Evolutionary conservation across 2,888 invertebrate species (phyloP), one percentile per base, ranked within the genome.

Genomic region (Spatulosminthurus flaviceps): DNA sequence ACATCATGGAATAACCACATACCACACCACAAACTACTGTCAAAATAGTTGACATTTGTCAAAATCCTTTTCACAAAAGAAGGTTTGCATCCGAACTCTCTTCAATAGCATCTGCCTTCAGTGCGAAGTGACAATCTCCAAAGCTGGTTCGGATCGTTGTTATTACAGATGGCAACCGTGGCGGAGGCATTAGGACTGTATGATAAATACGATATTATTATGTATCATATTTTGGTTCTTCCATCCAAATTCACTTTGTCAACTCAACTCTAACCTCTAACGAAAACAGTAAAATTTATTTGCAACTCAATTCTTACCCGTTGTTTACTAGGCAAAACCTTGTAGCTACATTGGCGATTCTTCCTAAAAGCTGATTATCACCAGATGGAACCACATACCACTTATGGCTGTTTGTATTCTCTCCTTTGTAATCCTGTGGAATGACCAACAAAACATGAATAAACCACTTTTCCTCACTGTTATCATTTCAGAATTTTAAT

Each of bases 371-470:
- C 11, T 9, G 13, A 22, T 72, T 43, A 7, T 21, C 43, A 13
- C 43, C 51, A 19, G 43, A 29, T 42, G 72, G 72, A 1, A 72
- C 72, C 1, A 72, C 43, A 26, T 72, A 72, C 72, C 72, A 72
- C 34, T 72, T 72, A 13, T 72, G 72, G 11, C 51, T 51, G n/a
- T 51, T 51, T 2, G 43, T 43, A 24, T 43, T 34, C 21, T 24
- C 43, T 1, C 72, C 72, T 42, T 72, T 72, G 72, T 72, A 72
- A 29, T 41, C 34, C 72, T 72, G 43, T 22, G 29, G 2, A 9
- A 28, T 29, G 1, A 21, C 16, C 5, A 28, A 7, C 34, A 29
- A 16, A 1, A 28, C 29, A 5, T 28, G 9, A 16, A 70, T 26
- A 67, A 19, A 7, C 67, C 26, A 4, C 2, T 34, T 34, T 34